Evolutionary conservation across 1,140 invertebrate species (phyloP).

Genomic region (Conus ventricosus): DNA sequence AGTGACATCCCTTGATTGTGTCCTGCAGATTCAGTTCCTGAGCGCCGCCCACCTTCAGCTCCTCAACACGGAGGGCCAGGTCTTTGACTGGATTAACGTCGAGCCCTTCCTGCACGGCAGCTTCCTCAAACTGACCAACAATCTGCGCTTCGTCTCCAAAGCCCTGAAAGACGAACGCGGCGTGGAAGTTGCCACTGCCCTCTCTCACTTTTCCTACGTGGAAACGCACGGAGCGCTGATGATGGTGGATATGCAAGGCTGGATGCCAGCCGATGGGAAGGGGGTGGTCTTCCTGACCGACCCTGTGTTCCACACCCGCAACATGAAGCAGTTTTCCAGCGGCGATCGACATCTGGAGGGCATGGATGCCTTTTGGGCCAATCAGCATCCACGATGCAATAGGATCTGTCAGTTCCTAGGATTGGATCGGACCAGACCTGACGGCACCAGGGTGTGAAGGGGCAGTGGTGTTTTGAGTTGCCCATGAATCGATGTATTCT

Average conservation of each 20-base stretch:
- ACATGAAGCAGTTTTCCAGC: conserved; percentile 28
- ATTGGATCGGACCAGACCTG: conserved; percentile 29
- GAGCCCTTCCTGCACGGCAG: conserved; percentile 48
- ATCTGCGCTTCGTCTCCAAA: conserved; percentile 29
- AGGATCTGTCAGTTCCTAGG: conserved; percentile 42
- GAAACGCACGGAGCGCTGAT: conserved; percentile 39
- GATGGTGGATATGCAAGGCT: conserved; percentile 52
- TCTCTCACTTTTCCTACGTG: conserved; percentile 45
- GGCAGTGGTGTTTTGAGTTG: too few relatives aligned
- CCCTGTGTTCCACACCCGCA: conserved; percentile 44
- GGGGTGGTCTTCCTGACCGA: conserved; percentile 49
- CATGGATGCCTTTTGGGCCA: conserved; percentile 45
- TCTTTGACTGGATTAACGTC: conserved; percentile 50
- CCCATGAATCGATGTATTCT: too few relatives aligned
- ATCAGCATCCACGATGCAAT: conserved; percentile 48
- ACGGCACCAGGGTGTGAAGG: not conserved
- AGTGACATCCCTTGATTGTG: too few relatives aligned
- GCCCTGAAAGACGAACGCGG: conserved; percentile 3
- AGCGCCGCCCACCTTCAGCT: conserved; percentile 47
- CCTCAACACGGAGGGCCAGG: conserved; percentile 17
- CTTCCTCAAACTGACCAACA: conserved; percentile 52
- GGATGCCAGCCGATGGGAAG: conserved; percentile 40
- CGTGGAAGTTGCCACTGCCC: conserved; percentile 42
- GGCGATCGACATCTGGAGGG: conserved; percentile 41
- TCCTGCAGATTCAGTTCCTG: conserved; percentile 38